These are phyloP conservation scores for Phymanthus crucifer DNA, from an alignment of 92 coral and sea anemone genomes.

Conservation along the genomic window DNA sequence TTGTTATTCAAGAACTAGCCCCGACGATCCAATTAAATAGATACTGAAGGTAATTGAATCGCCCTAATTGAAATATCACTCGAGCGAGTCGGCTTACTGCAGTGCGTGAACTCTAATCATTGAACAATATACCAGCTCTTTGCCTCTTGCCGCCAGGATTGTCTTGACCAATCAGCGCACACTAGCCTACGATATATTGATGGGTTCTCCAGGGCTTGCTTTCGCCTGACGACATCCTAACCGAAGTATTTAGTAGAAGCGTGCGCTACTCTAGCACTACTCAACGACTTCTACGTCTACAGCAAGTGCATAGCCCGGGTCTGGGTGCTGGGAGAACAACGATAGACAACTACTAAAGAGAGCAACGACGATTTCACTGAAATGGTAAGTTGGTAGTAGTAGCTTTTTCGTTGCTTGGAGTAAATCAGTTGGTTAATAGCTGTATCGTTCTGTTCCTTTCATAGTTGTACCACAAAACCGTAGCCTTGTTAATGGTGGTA, in stretches of 20 bases:
- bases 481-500: not conserved
- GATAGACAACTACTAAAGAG: not conserved
- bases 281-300: not conserved
- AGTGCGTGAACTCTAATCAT: conserved; percentile 30
- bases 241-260: not conserved
- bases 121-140: conserved; percentile 41
- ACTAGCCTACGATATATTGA: not conserved
- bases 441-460: not conserved
- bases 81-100: conserved; percentile 32
- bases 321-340: not conserved
- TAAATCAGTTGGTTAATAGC: not conserved
- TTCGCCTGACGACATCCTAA: not conserved
- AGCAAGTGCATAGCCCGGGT: not conserved
- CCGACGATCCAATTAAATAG: conserved; percentile 34
- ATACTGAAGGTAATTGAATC: conserved; percentile 51
- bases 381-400: not conserved
- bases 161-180: conserved; percentile 43
- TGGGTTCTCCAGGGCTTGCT: conserved; percentile 5
- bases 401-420: not conserved
- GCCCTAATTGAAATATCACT: conserved; percentile 41
- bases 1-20: conserved; percentile 23
- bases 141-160: conserved; percentile 41
- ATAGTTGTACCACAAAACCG: not conserved
- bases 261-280: not conserved
- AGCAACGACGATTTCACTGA: not conserved